Base-by-base conservation (phyloP, 2,113 vertebrate genomes). In the Oncorhynchus clarkii region DNA sequence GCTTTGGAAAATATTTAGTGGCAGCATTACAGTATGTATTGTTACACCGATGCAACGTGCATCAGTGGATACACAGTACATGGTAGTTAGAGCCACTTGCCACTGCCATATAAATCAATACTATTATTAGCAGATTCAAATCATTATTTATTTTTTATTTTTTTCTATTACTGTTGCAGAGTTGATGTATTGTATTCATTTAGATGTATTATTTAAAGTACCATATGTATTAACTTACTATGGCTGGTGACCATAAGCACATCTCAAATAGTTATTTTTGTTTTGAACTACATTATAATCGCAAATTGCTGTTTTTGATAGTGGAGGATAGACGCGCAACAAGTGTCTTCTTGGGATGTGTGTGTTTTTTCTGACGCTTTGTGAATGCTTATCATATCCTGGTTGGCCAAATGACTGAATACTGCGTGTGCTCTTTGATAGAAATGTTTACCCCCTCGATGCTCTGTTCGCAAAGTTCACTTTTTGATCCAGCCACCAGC, bases 211-310 rank as follows among this genome's bases (percentile, higher is more conserved):
- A 96, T 97, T 99, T 98, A 97, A 96, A 94, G 94, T 95, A 95
- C 94, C 92, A 90, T 94, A 92, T 94, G 92, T 96, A 94, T 96
- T 95, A 95, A 95, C 94, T 92, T 91, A 94, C 95, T 97, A 94
- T 98, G 97, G 97, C 97, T 98, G 97, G 97, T 96, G 95, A 96
- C 97, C 97, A 99, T 98, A 93, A 90, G 80, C 91, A 91, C 92
- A 93, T 93, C 92, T 93, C 91, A 92, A 85, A 89, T 89, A 86
- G 87, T 89, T 90, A 73, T 88, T 82, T 83, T 90, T 82, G 68
- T 75, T 45, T 88, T 78, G 86, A 84, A 77, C 67, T 89, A 54
- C 51, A 54, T 14, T 54, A 85, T 87, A 85, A 87, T 82, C 83
- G 78, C 89, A 91, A 89, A 77, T 94, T 18, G 91, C 92, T 79